Evolutionary conservation across 2,888 invertebrate species (phyloP).

Genomic region (Alsophila aescularia): DNA sequence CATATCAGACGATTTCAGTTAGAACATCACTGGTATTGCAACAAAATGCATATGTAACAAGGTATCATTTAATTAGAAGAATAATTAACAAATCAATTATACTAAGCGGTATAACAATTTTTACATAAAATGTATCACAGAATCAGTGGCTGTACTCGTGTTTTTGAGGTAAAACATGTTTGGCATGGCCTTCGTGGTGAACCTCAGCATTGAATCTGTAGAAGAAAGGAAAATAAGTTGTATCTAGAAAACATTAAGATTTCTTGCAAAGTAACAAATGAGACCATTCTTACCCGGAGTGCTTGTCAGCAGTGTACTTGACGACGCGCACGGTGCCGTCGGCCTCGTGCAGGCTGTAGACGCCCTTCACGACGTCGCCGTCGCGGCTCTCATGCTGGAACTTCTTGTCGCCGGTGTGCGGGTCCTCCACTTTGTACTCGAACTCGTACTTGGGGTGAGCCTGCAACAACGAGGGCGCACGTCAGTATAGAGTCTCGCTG

Average conservation of each 20-base stretch:
- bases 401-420: slow-evolving; percentile 82
- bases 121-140: background rate
- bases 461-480: slow-evolving; percentile 64
- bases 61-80: no score
- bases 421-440: slow-evolving; percentile 80
- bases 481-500: slow-evolving; percentile 1
- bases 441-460: slow-evolving; percentile 52
- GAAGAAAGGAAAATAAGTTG: background rate
- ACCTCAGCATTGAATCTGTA: slow-evolving; percentile 43
- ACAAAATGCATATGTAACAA: no score
- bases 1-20: no score
- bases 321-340: slow-evolving; percentile 71
- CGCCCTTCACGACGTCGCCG: slow-evolving; percentile 84
- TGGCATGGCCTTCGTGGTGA: slow-evolving; percentile 39
- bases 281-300: slow-evolving; percentile 46
- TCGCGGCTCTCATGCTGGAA: slow-evolving; percentile 78
- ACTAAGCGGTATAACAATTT: background rate
- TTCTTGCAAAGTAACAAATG: background rate
- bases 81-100: background rate
- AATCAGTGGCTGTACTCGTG: slow-evolving; percentile 6
- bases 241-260: background rate
- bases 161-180: slow-evolving; percentile 37
- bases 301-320: slow-evolving; percentile 70
- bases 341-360: slow-evolving; percentile 76
- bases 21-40: no score